Evolutionary conservation across 2,888 invertebrate species (phyloP).

Genomic region (Ennomos erosarius): DNA sequence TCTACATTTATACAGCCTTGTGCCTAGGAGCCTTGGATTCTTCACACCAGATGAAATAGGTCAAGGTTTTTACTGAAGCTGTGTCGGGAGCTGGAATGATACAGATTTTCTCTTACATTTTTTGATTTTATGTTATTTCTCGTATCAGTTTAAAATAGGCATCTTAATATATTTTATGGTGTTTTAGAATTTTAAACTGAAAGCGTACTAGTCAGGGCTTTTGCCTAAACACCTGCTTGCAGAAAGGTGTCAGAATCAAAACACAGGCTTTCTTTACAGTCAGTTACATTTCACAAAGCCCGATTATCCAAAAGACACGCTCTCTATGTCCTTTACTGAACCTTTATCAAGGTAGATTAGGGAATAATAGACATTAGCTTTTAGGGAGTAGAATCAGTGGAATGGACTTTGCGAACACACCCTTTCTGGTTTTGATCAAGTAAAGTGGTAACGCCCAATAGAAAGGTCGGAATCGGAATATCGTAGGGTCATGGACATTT

Average conservation of each 20-base stretch:
- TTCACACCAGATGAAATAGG: slow-evolving; percentile 9
- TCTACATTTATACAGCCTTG: slow-evolving; percentile 4
- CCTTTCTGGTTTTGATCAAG: slow-evolving; percentile 31
- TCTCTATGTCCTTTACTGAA: slow-evolving; percentile 22
- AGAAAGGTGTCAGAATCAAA: no score
- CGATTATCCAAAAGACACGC: background rate
- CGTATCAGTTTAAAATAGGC: no score
- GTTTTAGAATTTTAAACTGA: no score
- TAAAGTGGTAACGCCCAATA: slow-evolving; percentile 43
- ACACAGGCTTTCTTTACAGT: no score
- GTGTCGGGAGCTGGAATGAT: background rate
- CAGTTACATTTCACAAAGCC: no score
- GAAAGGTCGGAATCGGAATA: slow-evolving; percentile 46
- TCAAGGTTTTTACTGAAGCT: slow-evolving; percentile 10
- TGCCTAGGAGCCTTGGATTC: slow-evolving; percentile 6
- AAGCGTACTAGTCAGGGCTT: no score
- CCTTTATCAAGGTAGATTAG: slow-evolving; percentile 35
- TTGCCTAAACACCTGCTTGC: no score
- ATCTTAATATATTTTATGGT: no score
- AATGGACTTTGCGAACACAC: slow-evolving; percentile 39
- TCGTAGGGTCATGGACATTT: slow-evolving; percentile 35
- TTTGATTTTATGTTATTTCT: no score
- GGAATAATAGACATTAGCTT: slow-evolving; percentile 29
- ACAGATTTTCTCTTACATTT: slow-evolving; percentile 7
- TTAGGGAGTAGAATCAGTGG: slow-evolving; percentile 15